Conservation (phyloP, 1,140 invertebrate genomes). For the Heliconius congener region DNA sequence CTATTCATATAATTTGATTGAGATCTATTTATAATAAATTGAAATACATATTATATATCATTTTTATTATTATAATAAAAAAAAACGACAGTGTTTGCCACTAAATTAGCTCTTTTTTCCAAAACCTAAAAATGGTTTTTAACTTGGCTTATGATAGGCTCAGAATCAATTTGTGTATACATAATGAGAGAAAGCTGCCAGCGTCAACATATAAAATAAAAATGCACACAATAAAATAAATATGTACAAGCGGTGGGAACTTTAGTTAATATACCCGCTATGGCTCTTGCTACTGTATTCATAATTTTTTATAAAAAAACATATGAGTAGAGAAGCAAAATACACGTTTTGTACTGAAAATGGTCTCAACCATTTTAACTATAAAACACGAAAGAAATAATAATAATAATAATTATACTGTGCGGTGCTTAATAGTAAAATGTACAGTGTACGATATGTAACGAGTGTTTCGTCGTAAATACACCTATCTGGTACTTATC, state of each 20-base stretch:
- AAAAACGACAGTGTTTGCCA: neutral
- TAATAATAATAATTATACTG: conserved; percentile 2
- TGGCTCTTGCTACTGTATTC: conserved; percentile 47
- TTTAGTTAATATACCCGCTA: conserved; percentile 68
- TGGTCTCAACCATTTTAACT: conserved; percentile 29
- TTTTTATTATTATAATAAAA: neutral
- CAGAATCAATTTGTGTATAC: conserved; percentile 27
- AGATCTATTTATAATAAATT: conserved; percentile 15
- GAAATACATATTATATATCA: conserved; percentile 5
- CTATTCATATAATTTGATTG: neutral
- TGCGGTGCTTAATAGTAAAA: conserved; percentile 25
- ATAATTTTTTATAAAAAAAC: conserved; percentile 42
- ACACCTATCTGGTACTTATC: conserved; percentile 76
- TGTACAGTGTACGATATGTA: conserved; percentile 76
- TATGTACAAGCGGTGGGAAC: conserved; percentile 74
- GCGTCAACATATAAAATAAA: conserved; percentile 51
- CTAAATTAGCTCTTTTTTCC: neutral
- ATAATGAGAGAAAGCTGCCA: conserved; percentile 51
- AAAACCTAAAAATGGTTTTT: neutral
- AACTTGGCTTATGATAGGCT: conserved; percentile 12
- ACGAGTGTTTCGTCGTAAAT: conserved; percentile 74
- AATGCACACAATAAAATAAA: conserved; percentile 55
- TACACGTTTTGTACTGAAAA: conserved; percentile 54
- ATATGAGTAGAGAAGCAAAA: conserved; percentile 49
- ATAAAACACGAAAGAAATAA: neutral